Conservation (phyloP, 2,797 vertebrate species). For the Anguilla obscura region DNA sequence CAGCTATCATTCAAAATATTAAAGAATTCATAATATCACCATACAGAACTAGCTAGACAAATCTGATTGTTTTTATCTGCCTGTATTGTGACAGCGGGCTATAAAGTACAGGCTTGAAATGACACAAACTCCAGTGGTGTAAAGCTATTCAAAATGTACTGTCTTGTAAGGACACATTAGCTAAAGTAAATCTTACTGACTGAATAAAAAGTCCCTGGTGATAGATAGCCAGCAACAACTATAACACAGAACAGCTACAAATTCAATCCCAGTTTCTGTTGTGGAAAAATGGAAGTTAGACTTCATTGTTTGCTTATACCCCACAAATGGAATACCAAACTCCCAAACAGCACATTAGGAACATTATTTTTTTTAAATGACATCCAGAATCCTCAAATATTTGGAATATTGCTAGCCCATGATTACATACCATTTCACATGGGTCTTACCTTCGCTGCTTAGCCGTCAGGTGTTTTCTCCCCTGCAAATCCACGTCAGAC, state of each 20-base stretch:
- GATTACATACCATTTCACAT: not conserved
- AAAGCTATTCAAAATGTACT: too few species aligned
- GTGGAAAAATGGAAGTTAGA: not conserved
- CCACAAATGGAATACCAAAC: not conserved
- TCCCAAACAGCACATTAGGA: not conserved
- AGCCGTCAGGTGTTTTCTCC: conserved; percentile 85
- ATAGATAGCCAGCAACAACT: too few species aligned
- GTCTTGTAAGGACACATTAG: too few species aligned
- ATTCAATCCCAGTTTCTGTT: too few species aligned
- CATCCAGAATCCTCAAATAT: not conserved
- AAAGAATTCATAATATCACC: not conserved
- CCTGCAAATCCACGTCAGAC: conserved; percentile 71
- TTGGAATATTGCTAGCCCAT: not conserved
- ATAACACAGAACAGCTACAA: too few species aligned
- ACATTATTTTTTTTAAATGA: not conserved
- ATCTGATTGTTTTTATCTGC: not conserved
- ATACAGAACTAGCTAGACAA: not conserved
- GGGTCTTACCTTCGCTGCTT: conserved; percentile 87
- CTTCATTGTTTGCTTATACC: not conserved
- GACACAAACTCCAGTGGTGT: too few species aligned
- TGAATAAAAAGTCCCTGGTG: too few species aligned
- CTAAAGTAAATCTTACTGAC: too few species aligned
- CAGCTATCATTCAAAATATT: not conserved
- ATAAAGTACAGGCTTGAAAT: too few species aligned
- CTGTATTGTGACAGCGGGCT: too few species aligned